Percentiles rank a stretch among this genome's conserved stretches.
Conservation (phyloP, 2,797 vertebrate species). For the Helostoma temminkii region DNA sequence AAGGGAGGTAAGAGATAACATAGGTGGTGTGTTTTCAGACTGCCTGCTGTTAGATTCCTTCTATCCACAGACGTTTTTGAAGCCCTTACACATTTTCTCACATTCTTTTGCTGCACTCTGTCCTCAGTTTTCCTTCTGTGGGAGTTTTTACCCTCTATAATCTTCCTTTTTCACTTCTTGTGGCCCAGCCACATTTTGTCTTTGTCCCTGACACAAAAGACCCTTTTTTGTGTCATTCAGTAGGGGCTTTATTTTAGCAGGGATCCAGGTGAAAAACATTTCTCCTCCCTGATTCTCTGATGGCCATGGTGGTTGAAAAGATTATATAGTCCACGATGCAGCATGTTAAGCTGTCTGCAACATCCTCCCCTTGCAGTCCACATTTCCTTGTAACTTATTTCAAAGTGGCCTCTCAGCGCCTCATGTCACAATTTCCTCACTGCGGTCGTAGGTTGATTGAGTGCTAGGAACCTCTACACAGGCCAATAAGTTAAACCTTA, state of each 20-base stretch:
- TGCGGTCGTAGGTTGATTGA: slow-evolving; percentile 18
- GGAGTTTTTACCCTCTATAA: slow-evolving; percentile 7
- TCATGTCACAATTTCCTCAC: slow-evolving; percentile 29
- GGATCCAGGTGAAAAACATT: background rate
- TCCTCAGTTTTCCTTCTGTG: slow-evolving; percentile 29
- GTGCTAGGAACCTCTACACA: background rate
- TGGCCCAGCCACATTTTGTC: slow-evolving; percentile 13
- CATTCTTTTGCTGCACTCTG: slow-evolving; percentile 35
- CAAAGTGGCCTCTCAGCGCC: slow-evolving; percentile 31
- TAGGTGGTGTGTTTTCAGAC: slow-evolving; percentile 50
- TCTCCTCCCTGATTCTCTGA: background rate
- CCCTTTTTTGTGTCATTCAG: slow-evolving; percentile 21
- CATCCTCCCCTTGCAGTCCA: slow-evolving; percentile 30
- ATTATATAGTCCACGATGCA: slow-evolving; percentile 53
- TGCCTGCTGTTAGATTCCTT: slow-evolving; percentile 56
- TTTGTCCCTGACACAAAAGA: slow-evolving; percentile 41
- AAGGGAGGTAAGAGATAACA: slow-evolving; percentile 32
- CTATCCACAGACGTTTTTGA: slow-evolving; percentile 59
- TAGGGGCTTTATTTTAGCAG: slow-evolving; percentile 29
- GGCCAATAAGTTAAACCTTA: background rate
- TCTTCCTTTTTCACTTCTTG: slow-evolving; percentile 16
- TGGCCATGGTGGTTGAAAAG: slow-evolving; percentile 12
- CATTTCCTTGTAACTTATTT: slow-evolving; percentile 18
- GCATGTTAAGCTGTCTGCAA: slow-evolving; percentile 47
- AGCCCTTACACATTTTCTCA: slow-evolving; percentile 43